Base-by-base conservation (phyloP, 2,888 invertebrate species). In the Eristalis intricaria region DNA sequence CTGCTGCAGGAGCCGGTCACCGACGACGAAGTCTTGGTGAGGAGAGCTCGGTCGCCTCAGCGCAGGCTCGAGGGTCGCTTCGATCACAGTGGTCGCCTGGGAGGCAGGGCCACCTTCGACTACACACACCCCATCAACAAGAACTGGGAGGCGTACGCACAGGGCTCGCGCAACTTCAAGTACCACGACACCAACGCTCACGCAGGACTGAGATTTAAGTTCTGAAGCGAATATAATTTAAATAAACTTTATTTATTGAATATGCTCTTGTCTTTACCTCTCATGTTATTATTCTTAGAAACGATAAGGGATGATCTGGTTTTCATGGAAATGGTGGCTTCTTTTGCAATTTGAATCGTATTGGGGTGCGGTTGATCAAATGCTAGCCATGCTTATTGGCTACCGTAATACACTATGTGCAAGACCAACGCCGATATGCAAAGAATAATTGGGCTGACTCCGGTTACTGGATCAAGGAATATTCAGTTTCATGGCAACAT, bases 61-160 rank as follows among this genome's bases (percentile, higher is more conserved):
- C 10, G 35, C 32, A 29, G 63, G n/a, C 29, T 64, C 8, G 22
- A 35, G 2, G 29, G 29, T 7, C 11, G 35, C 0, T 38, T 38
- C 19, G n/a, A 4, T 1, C 64, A 80, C 66, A 61, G 50, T 10
- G 4, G 23, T 4, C 26, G 29, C 23, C 19, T 15, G 1, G 81
- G 81, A n/a, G 58, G 63, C 4, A 73, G 73, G 3, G 76, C 73
- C 1, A 32, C 15, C 1, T 2, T 85, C 15, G 60, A 26, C 26
- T 60, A 60, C 26, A 29, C 26, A 2, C 60, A 60, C 3, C 60
- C 60, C 26, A 64, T 74, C n/a, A 50, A 38, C 2, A 64, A 50
- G n/a, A 74, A 74, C 15, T 35, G 38, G 19, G 73, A 74, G 29
- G 22, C 15, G 7, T 74, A 74, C 22, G 73, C 22, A 15, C 65